Evolutionary conservation across 2,113 vertebrate species (phyloP).

Genomic region (Puma concolor): DNA sequence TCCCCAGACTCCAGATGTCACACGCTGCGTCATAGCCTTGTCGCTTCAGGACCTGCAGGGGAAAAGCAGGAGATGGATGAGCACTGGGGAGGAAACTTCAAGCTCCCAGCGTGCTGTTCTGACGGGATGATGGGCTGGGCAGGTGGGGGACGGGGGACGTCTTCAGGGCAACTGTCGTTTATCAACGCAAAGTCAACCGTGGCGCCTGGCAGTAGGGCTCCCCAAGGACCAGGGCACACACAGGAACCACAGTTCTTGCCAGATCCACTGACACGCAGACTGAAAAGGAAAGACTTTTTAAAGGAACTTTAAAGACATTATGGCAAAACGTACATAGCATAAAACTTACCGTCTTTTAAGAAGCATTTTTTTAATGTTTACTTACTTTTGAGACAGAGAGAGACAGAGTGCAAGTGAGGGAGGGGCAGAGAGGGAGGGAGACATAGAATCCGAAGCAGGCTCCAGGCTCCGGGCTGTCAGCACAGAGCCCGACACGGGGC

Average conservation of each 20-base stretch:
- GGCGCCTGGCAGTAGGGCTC: accelerated
- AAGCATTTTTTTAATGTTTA: too few species aligned
- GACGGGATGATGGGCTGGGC: accelerated
- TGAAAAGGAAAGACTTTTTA: not conserved
- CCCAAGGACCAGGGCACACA: not conserved
- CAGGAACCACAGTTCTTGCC: not conserved
- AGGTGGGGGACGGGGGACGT: accelerated
- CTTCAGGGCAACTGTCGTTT: accelerated
- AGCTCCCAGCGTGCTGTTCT: not conserved
- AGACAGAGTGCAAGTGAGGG: too few species aligned
- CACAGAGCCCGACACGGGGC: too few species aligned
- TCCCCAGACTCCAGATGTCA: slow-evolving; percentile 97
- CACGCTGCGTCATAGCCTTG: slow-evolving; percentile 97
- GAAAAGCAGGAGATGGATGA: not conserved
- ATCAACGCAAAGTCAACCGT: accelerated
- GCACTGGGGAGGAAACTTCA: accelerated
- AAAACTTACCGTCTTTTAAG: too few species aligned
- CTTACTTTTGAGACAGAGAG: too few species aligned
- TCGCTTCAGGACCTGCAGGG: slow-evolving; percentile 92
- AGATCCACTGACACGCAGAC: accelerated
- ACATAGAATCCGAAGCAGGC: too few species aligned
- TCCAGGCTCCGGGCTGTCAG: too few species aligned
- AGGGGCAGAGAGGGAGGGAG: too few species aligned
- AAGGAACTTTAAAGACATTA: not conserved
- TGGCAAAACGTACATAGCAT: accelerated